These are phyloP conservation scores for Thinocorus orbignyianus DNA, from an alignment of 2,113 vertebrate genomes.

Conservation along the genomic window DNA sequence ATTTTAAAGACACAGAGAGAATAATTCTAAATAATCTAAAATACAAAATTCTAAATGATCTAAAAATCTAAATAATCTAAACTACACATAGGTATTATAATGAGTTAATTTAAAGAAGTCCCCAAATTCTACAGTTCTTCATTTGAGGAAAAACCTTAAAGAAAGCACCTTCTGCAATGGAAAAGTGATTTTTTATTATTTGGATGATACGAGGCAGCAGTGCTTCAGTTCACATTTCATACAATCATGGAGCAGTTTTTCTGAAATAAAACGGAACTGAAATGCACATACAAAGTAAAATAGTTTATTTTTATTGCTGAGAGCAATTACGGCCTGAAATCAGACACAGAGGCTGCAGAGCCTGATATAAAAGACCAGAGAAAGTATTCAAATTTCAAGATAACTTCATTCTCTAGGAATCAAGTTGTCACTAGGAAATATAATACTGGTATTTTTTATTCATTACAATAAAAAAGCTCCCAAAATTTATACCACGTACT, in stretches of 20 bases:
- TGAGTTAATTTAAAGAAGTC: neutral
- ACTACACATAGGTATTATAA: neutral
- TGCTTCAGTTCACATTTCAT: neutral
- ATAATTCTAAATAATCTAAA: conserved; percentile 9
- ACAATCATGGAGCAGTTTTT: neutral
- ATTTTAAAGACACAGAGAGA: neutral
- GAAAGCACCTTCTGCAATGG: neutral
- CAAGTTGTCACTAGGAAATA: conserved; percentile 53
- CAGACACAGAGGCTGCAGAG: conserved; percentile 19
- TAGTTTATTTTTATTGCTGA: conserved; percentile 9
- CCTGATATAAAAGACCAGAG: neutral
- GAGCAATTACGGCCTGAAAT: conserved; percentile 58
- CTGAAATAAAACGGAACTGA: neutral
- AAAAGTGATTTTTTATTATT: conserved; percentile 2
- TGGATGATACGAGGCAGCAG: neutral
- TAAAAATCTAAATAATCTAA: conserved; percentile 8
- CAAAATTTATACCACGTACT: neutral
- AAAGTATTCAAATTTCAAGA: conserved; percentile 15
- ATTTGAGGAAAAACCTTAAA: neutral
- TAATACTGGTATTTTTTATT: conserved; percentile 50
- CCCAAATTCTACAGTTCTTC: neutral
- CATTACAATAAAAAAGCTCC: neutral
- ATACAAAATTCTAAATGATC: too few relatives aligned
- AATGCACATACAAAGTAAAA: neutral
- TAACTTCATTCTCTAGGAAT: conserved; percentile 28